Evolutionary conservation across 2,797 vertebrate species (phyloP), one percentile per base, ranked within the genome.

Genomic region (Sardinella longiceps): DNA sequence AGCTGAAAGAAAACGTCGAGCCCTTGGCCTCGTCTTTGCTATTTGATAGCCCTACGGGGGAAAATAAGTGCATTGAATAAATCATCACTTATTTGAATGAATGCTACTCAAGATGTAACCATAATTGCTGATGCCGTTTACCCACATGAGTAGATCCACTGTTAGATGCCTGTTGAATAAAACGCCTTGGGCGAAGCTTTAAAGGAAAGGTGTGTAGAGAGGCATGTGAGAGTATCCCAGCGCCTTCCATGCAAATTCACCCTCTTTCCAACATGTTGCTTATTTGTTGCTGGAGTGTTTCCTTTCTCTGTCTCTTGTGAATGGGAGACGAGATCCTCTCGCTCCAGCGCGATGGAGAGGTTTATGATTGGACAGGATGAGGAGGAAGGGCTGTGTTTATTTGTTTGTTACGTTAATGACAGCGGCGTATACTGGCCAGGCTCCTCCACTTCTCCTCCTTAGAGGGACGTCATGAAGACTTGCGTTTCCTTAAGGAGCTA

Each of bases 221-320:
- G 50, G n/a, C n/a, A n/a, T n/a, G 50, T 18, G n/a, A 58, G 53
- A 28, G 70, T 77, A 39, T 77, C 70, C 70, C 70, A 77, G 33
- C 70, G 37, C 37, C 37, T 43, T 6, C 4, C 43, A 70, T 51
- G 81, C 58, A 84, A 82, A 90, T 87, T 81, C 80, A 43, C 66
- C 84, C 82, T 60, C 58, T 33, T 88, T 45, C 7, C n/a, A 28
- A 70, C 70, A 51, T 37, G 50, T 51, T 81, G 80, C 56, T 82
- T 86, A 81, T 88, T 86, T 83, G 82, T 85, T 77, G 56, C 82
- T 81, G 43, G 85, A 83, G 80, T 77, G 39, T 84, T 88, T 48
- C 46, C 46, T 53, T 83, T 84, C 66, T 50, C 20, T 12, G 30
- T 80, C 56, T 82, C 84, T 80, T 87, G 84, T 85, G 86, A 70